Percentiles rank a stretch among this genome's conserved stretches.
phyloP scores from a whole-genome alignment of 2,113 vertebrate species.

The Puma concolor region DNA sequence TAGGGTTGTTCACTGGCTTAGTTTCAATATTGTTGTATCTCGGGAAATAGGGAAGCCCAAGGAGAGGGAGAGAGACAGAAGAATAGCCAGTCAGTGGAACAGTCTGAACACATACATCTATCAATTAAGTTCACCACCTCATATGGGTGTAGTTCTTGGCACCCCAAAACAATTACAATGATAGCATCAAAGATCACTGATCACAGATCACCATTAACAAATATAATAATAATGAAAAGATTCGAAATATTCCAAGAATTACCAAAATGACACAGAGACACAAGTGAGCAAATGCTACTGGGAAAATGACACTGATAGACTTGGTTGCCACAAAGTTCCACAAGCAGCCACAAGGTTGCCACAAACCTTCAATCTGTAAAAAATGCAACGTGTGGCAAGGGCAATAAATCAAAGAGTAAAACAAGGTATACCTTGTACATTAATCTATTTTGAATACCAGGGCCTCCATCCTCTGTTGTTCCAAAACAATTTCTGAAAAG shows the following conservation, averaged over 20 bases:
- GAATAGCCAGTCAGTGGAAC: not conserved
- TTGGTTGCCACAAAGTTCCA: too few relatives aligned
- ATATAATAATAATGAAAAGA: not conserved
- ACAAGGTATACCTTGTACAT: too few relatives aligned
- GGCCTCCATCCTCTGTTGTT: not conserved
- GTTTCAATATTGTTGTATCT: not conserved
- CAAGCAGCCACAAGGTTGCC: too few relatives aligned
- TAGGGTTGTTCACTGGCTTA: not conserved
- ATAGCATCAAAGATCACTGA: not conserved
- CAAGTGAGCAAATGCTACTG: too few relatives aligned
- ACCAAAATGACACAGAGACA: too few relatives aligned
- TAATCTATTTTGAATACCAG: not conserved
- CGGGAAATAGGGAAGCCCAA: not conserved
- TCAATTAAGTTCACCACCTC: not conserved
- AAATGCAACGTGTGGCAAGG: too few relatives aligned
- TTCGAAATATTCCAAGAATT: too few relatives aligned
- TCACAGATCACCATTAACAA: not conserved
- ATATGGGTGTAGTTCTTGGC: not conserved
- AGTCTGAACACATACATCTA: not conserved
- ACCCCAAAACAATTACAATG: not conserved
- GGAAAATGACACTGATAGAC: too few relatives aligned
- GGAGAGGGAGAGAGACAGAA: not conserved
- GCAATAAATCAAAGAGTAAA: too few relatives aligned
- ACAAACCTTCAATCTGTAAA: too few relatives aligned
- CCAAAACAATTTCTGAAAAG: slow-evolving; percentile 1